Base-by-base conservation (phyloP, 2,888 invertebrate species). In the Spicauda simplicius region DNA sequence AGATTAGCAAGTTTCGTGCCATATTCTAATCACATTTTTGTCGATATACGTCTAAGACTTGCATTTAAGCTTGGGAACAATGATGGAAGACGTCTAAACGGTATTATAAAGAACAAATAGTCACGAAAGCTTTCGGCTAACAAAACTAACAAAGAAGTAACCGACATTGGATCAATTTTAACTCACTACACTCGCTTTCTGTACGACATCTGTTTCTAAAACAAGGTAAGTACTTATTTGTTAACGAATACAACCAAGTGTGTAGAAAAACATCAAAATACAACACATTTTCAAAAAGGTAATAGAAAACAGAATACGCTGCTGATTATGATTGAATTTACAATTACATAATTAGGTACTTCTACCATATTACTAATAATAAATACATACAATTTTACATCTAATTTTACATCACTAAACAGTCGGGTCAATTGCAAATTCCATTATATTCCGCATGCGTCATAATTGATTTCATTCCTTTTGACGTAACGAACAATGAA, bases 21-120 rank as follows among this genome's bases (percentile, higher is more conserved):
- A 3, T 82, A 83, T 71, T 80, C 82, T 7, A 91, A 84, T 75
- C 90, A 91, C 68, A 85, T 91, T 41, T 89, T 91, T 71, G 83
- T 87, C 54, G 90, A 91, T 68, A 76, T 92, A 66, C 79, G 85
- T 59, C 75, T 91, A 68, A 82, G 87, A 71, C 76, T 88, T 71
- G 83, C 82, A 18, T 65, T 86, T 71, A 85, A 82, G 76, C 79
- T 90, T 68, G 90, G 90, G 76, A 84, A 78, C 72, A 74, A 75
- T 58, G 78, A 79, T 69, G 82, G 77, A 75, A 68, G 75, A 60
- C 79, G 78, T 74, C 71, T 90, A n/a, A 84, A 83, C 70, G 91
- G 91, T 91, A 88, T 76, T 74, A 65, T 58, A 11, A 33, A n/a
- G 25, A 25, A 25, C 25, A 64, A 30, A 60, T 20, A 63, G 48